A percentile compares a stretch with the other conserved stretches of the same genome.
These are phyloP conservation scores for Palaemon carinicauda DNA, from an alignment of 1,140 invertebrate genomes.

Conservation along the genomic window DNA sequence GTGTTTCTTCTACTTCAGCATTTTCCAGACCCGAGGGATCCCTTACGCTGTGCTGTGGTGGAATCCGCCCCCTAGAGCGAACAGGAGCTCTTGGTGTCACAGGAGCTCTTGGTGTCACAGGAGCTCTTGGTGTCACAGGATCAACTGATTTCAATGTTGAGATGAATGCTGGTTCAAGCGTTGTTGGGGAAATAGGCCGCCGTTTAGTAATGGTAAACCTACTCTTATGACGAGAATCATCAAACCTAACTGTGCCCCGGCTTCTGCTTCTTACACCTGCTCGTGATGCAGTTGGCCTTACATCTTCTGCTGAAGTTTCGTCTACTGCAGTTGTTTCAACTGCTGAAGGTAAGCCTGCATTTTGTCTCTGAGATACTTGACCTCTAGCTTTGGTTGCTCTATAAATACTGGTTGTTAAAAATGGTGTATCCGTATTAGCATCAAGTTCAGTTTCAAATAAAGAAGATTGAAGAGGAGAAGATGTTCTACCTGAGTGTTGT, in stretches of 20 bases:
- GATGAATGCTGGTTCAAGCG: neutral
- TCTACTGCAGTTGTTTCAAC: neutral
- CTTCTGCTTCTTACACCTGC: slow-evolving; percentile 26
- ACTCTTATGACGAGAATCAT: slow-evolving; percentile 12
- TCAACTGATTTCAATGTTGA: neutral
- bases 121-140: neutral
- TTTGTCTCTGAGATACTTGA: slow-evolving; percentile 2
- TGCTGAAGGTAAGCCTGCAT: neutral
- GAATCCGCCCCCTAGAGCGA: no score
- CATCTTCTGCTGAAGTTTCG: neutral
- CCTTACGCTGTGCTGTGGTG: no score
- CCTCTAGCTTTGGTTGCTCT: slow-evolving; percentile 19
- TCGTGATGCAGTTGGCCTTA: neutral
- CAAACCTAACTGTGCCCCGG: slow-evolving; percentile 57
- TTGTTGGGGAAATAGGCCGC: slow-evolving; percentile 16
- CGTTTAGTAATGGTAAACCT: slow-evolving; percentile 45
- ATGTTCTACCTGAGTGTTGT: neutral
- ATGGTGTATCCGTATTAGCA: slow-evolving; percentile 39
- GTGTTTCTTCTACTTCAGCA: no score
- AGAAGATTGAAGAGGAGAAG: slow-evolving; percentile 35
- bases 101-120: neutral
- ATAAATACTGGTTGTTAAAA: slow-evolving; percentile 49
- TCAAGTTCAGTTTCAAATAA: slow-evolving; percentile 37
- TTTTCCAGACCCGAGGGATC: no score
- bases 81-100: no score